Evolutionary conservation across 2,888 invertebrate genomes (phyloP), one percentile per base, ranked within the genome.

Genomic region (Diogma glabrata): DNA sequence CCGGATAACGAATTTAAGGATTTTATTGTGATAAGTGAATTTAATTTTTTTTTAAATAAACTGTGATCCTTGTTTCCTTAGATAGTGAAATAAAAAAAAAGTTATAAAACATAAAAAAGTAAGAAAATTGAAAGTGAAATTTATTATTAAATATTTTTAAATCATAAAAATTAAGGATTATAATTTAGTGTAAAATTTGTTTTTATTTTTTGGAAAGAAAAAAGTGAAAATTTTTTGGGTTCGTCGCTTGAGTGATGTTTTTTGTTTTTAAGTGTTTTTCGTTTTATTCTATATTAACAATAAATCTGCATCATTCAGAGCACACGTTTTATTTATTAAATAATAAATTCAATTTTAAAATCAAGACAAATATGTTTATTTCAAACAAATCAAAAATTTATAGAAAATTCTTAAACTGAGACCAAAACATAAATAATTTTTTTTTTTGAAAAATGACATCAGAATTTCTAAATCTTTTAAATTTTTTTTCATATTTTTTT

Each of bases 1-100:
- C n/a, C n/a, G n/a, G n/a, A n/a, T n/a, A n/a, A n/a, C n/a, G n/a
- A 43, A 22, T 43, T 43, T 43, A 43, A 43, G 43, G 20, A 14
- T 14, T 43, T 22, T 43, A 43, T 43, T 43, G 12, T 22, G 40
- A 23, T 43, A 8, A 8, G 20, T 12, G 40, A 12, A 5, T 19
- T n/a, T 43, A 43, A 43, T 12, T 28, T 28, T 12, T 12, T 28
- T 3, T 2, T 12, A 43, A n/a, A 43, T 43, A 20, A 43, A 22
- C 43, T 43, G 43, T 43, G 43, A 43, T 43, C 20, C 10, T 40
- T 22, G 20, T 14, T 43, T 22, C 12, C 10, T 40, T 40, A 40
- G n/a, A 40, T n/a, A n/a, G n/a, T n/a, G n/a, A n/a, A n/a, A n/a
- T n/a, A 17, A 19, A 40, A 19, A 20, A 40, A 38, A 6, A n/a